phyloP scores from a whole-genome alignment of 2,797 vertebrate genomes.

The Darevskia mixta region DNA sequence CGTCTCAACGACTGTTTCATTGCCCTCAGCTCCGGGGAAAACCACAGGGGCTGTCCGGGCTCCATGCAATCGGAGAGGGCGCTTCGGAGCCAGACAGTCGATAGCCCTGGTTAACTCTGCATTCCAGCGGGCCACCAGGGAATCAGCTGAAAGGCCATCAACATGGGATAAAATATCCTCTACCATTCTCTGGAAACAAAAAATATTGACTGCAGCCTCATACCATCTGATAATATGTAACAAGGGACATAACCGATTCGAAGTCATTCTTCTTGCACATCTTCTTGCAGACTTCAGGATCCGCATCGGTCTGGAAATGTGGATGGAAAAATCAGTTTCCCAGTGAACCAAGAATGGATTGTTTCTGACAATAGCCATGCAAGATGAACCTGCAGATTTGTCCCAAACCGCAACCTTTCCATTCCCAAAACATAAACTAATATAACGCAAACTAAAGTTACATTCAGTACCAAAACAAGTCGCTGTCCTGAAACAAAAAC shows the following conservation, averaged over 20 bases:
- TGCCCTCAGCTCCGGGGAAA: too few species aligned
- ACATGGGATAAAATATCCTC: too few species aligned
- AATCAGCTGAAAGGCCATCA: too few species aligned
- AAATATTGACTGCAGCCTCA: constrained; percentile 55
- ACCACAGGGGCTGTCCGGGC: too few species aligned
- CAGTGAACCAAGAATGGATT: not conserved
- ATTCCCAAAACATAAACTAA: not conserved
- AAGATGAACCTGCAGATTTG: not conserved
- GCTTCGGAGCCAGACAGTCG: too few species aligned
- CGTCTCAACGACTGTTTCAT: too few species aligned
- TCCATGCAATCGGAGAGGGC: too few species aligned
- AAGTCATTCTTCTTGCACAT: constrained; percentile 93
- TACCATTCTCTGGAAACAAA: not conserved
- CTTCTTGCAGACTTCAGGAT: constrained; percentile 96
- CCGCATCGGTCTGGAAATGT: constrained; percentile 92
- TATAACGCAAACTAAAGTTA: not conserved
- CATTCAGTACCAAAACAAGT: not conserved
- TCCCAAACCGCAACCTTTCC: not conserved
- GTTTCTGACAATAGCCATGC: not conserved
- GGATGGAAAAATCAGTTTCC: constrained; percentile 34
- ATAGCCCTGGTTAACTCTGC: too few species aligned
- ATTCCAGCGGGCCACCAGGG: too few species aligned
- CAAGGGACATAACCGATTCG: constrained; percentile 92
- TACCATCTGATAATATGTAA: constrained; percentile 98
- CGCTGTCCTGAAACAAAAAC: not conserved